These are phyloP conservation scores for Garra rufa DNA, from an alignment of 2,113 vertebrate species.

Conservation along the genomic window DNA sequence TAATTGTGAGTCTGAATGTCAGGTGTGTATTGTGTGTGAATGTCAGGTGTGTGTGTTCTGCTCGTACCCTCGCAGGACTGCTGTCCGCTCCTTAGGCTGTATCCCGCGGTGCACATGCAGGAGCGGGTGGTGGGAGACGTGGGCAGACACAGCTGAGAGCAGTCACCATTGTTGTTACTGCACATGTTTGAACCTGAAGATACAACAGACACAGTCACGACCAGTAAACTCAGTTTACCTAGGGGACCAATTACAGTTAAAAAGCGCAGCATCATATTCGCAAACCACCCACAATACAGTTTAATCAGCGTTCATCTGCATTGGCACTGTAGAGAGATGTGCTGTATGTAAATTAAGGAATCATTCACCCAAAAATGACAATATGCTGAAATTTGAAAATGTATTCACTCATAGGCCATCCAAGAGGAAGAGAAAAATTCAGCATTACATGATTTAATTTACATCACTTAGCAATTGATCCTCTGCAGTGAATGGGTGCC, in stretches of 20 bases:
- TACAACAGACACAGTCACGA: constrained; percentile 46
- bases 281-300: background rate
- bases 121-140: constrained; percentile 85
- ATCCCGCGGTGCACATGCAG: constrained; percentile 97
- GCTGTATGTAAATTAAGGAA: background rate
- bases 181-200: constrained; percentile 87
- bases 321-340: background rate
- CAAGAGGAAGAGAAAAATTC: background rate
- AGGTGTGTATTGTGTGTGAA: constrained; percentile 4
- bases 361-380: background rate
- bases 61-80: constrained; percentile 91
- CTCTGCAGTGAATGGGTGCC: no score
- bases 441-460: no score
- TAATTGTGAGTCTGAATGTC: background rate
- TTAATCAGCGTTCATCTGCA: background rate
- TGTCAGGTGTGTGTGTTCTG: constrained; percentile 18
- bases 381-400: no score
- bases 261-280: background rate
- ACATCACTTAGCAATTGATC: background rate
- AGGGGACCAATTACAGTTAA: background rate
- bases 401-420: background rate
- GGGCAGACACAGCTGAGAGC: constrained; percentile 96
- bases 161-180: constrained; percentile 92
- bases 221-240: background rate
- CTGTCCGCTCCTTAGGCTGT: constrained; percentile 90